Evolutionary conservation across 2,888 invertebrate species (phyloP), one percentile per base, ranked within the genome.

Genomic region (Microplitis manilae): DNA sequence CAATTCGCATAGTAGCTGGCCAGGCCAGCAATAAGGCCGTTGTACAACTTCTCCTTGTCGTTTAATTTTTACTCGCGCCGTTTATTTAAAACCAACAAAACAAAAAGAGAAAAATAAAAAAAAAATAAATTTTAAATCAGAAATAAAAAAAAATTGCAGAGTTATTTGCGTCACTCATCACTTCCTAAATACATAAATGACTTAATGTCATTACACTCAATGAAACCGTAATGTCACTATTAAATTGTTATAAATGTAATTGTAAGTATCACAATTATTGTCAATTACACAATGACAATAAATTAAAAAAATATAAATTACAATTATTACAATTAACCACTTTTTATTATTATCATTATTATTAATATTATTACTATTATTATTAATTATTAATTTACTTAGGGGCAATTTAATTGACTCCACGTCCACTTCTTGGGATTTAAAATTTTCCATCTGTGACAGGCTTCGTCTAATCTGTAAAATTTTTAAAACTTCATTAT

Each of bases 1-100:
- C 93, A 94, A 94, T 94, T 93, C 93, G 94, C 94, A 94, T 94
- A 94, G 94, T 94, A 93, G 93, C 92, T 92, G 92, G 92, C 92
- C 91, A 90, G 90, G 91, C 90, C 92, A 92, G 92, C 92, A 91
- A 92, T 90, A 90, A 92, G 91, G 92, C 88, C 89, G 87, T 86
- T 83, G 85, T 83, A 86, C 85, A 83, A 81, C 81, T 85, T 69
- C 67, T 60, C 67, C 64, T 86, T 86, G 86, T 82, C 86, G 86
- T 50, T 13, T 50, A 50, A 86, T 83, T 80, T 79, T 41, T 68
- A 30, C 20, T 39, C 64, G 4, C n/a, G 17, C 17, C 68, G 17
- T n/a, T 39, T 68, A 68, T 41, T 68, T n/a, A 15, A 50, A 13
- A 9, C 50, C 9, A 50, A 5, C 9, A 13, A 5, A 50, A 13